Evolutionary conservation across 2,113 vertebrate species (phyloP), one percentile per base, ranked within the genome.

Genomic region (Rhabdomys dilectus): DNA sequence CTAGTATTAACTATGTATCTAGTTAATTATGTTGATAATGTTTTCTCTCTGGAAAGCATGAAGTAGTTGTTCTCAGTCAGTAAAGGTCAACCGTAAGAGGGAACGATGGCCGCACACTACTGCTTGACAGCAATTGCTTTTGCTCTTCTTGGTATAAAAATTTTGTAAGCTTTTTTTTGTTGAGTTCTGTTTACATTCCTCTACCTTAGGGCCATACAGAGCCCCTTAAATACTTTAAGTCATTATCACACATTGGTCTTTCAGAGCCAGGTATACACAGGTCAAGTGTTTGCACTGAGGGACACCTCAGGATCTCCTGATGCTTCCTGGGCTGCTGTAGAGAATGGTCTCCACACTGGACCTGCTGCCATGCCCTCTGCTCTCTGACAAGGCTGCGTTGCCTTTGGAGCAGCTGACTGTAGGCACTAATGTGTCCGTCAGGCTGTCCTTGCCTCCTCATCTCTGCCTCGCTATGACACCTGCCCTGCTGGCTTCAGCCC

Each of bases 361-460:
- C 15, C 17, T 56, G 5, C 6, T 12, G 2, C 21, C 26, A 1
- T 31, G 60, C 68, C 64, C 4, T 9, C 0, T 8, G 8, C 34
- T n/a, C 58, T 51, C 10, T 13, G 56, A 2, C 12, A 11, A 73
- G 39, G 5, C 29, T 0, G 36, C 3, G 13, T 31, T 3, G 34
- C 1, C 3, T 29, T 42, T 39, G 19, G 39, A 36, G n/a, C 34
- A 56, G 19, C 17, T 16, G 51, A 56, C 48, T 1, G 2, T 17
- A 51, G 81, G 1, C 22, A 12, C 9, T 53, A 26, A 21, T 17
- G 60, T 76, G 60, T 76, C 1, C 24, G 62, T 42, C 2, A 2
- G 24, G 34, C 7, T 56, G 5, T 4, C 58, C n/a, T n/a, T 39
- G 5, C 72, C 45, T 9, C 0, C 45, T 9, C 0, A 0, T 7